Evolutionary conservation across 2,113 vertebrate genomes (phyloP), one percentile per base, ranked within the genome.

Genomic region (Phaethon lepturus): DNA sequence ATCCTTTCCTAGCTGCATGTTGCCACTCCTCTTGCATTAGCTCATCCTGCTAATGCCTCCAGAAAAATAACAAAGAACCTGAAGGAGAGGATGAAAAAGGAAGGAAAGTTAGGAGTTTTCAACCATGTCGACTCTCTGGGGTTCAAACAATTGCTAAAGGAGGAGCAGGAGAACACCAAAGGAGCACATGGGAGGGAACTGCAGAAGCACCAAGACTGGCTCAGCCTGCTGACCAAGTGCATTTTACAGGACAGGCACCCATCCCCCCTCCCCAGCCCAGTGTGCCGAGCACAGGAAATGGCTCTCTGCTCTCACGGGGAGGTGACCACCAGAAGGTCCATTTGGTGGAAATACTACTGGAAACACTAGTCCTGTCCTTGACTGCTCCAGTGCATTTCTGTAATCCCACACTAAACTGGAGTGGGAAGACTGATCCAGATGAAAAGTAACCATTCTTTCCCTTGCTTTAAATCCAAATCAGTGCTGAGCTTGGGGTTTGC

Each of bases 231-330:
- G 38, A 77, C 33, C 10, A 84, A 85, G 7, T 15, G 7, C 8
- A 25, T 75, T 91, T 50, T 24, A 33, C 26, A 63, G n/a, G 10
- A 83, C 7, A 33, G 38, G 22, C 17, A 55, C 20, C 16, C 1
- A 0, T 15, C 52, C 9, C 3, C 24, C 4, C 25, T 26, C 22
- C 18, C 11, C 20, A 44, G 11, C 23, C 11, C 0, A 0, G 15
- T 25, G n/a, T 22, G 26, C 59, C 24, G 10, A 66, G 45, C 28
- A n/a, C 10, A n/a, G 33, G 38, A 33, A 56, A 49, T 3, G 9
- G 18, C 10, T 67, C 42, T 67, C 20, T 44, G 6, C 5, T 72
- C 1, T 26, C 20, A 45, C 24, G 18, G 6, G 6, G 4, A 74
- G 9, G 9, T 7, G 16, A 60, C 15, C 19, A 28, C 22, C 31